Conservation (phyloP, 1,140 invertebrate genomes). For the Eupristina koningsbergeri region DNA sequence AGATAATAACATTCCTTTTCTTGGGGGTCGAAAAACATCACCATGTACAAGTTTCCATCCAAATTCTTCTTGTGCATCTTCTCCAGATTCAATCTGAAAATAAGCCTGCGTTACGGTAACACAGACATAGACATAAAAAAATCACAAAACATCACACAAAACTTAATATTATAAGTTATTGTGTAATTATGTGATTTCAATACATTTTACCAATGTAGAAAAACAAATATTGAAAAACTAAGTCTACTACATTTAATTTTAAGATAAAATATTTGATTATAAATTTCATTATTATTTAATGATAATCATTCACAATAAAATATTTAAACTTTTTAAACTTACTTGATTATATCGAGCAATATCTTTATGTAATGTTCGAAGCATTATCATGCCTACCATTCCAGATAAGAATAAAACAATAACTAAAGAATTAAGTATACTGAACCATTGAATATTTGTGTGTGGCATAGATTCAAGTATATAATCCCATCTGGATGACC, state of each 20-base stretch:
- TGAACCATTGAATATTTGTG: conserved; percentile 99
- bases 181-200: conserved; percentile 43
- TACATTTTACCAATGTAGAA: background rate
- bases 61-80: conserved; percentile 99
- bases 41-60: conserved; percentile 99
- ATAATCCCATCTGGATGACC: conserved; percentile 99
- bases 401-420: conserved; percentile 93
- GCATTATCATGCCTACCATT: conserved; percentile 99
- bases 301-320: background rate
- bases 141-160: conserved; percentile 57
- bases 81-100: conserved; percentile 89
- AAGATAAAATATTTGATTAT: no score
- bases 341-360: conserved; percentile 98
- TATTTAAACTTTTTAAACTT: conserved; percentile 28
- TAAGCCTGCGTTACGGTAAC: conserved; percentile 68
- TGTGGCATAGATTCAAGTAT: conserved; percentile 98
- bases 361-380: conserved; percentile 97
- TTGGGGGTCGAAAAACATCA: conserved; percentile 95
- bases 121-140: conserved; percentile 57
- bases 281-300: no score
- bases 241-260: background rate
- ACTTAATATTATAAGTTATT: conserved; percentile 34
- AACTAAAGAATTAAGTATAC: conserved; percentile 91
- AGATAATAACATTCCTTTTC: conserved; percentile 95
- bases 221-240: background rate